A percentile compares a stretch with the other conserved stretches of the same genome.
These are phyloP conservation scores for Pongo pygmaeus DNA, from an alignment of 2,113 vertebrate genomes.

Conservation along the genomic window DNA sequence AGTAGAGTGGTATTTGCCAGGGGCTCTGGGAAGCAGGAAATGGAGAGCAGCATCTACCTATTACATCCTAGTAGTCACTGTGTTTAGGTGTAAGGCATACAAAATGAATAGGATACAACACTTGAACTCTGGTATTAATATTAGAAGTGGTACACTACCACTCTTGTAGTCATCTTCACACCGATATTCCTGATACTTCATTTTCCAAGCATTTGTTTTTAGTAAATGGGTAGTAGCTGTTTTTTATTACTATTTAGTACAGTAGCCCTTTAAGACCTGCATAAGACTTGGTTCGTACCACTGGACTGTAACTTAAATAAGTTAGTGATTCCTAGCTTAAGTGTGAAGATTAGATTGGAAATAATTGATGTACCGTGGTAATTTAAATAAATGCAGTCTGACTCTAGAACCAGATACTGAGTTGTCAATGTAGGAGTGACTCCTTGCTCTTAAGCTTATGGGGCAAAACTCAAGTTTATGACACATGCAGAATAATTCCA, in stretches of 20 bases:
- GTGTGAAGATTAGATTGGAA: slow-evolving; percentile 36
- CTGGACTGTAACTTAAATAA: not conserved
- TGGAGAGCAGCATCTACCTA: not conserved
- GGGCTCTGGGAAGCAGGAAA: not conserved
- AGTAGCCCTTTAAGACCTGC: not conserved
- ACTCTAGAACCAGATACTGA: not conserved
- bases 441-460: not conserved
- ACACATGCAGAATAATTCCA: not conserved
- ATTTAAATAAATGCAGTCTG: slow-evolving; percentile 30
- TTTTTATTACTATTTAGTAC: not conserved
- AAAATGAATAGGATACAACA: not conserved
- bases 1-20: not conserved
- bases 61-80: not conserved
- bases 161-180: not conserved
- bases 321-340: not conserved
- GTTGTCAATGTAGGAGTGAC: not conserved
- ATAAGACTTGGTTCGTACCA: not conserved
- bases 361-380: not conserved
- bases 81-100: not conserved
- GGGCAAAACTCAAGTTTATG: not conserved
- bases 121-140: not conserved
- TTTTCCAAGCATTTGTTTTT: not conserved
- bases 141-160: not conserved
- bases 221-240: not conserved
- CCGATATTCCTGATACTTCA: not conserved